Conservation (phyloP, 1,140 invertebrate genomes). For the Drosophila lini region DNA sequence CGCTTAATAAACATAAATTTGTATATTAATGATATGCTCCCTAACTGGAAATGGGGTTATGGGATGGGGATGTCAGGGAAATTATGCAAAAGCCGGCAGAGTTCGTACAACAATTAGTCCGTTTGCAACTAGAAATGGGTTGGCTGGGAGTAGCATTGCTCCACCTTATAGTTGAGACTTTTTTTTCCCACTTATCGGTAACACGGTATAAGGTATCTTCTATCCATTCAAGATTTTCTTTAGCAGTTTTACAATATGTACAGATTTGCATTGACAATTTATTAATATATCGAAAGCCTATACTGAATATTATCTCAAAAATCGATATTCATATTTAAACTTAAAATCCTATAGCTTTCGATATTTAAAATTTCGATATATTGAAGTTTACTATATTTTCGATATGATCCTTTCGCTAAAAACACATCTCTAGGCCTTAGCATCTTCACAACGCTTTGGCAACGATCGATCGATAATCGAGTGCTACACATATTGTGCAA, state of each 20-base stretch:
- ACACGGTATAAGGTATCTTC: constrained; percentile 1
- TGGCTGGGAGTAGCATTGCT: constrained; percentile 21
- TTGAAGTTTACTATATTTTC: neutral
- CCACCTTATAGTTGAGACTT: constrained; percentile 3
- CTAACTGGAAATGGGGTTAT: constrained; percentile 19
- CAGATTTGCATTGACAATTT: too few species aligned
- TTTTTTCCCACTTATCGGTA: constrained; percentile 41
- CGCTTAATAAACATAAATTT: constrained; percentile 69
- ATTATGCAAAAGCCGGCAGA: constrained; percentile 52
- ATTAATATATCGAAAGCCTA: too few species aligned
- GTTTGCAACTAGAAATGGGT: constrained; percentile 63
- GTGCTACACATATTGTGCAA: constrained; percentile 12
- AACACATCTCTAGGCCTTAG: neutral
- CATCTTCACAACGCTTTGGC: constrained; percentile 11
- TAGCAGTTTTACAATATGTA: neutral
- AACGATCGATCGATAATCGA: constrained; percentile 13
- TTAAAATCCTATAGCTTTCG: too few species aligned
- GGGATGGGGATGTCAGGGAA: constrained; percentile 4
- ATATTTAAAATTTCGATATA: neutral
- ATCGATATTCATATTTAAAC: too few species aligned
- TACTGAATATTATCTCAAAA: too few species aligned
- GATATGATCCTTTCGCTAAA: neutral
- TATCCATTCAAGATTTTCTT: constrained; percentile 6
- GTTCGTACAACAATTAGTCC: constrained; percentile 66
- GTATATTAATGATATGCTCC: constrained; percentile 69